Evolutionary conservation across 1,140 invertebrate genomes (phyloP), one percentile per base, ranked within the genome.

Genomic region (Diabrotica virgifera): DNA sequence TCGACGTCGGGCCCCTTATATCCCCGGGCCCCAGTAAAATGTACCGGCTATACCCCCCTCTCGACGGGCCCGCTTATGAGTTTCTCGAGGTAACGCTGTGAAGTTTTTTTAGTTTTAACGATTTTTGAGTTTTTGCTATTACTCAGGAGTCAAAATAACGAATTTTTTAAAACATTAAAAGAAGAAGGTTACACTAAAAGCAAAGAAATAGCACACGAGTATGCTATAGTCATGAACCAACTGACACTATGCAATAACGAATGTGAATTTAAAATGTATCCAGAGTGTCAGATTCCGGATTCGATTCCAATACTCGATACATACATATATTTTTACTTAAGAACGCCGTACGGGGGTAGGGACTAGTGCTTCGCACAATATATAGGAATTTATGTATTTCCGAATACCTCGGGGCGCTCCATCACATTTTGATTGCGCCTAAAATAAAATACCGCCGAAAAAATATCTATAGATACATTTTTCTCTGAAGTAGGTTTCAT

Each of bases 271-370:
- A 75, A 76, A 76, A 75, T 73, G 74, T 73, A 74, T 69, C 59
- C 64, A 73, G 71, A 72, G 74, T 73, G 74, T 73, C 74, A 72
- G 67, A 63, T 59, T 58, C 62, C 59, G 69, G 70, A 73, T 76
- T 73, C 76, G 71, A 76, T 76, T 75, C 70, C 75, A 71, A 74
- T 75, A 70, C 70, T 71, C 73, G 74, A 76, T 76, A 77, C 76
- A 76, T 76, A 77, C 76, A 77, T 75, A 77, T 76, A 76, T 77
- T 77, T 76, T 76, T 76, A 77, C 76, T 77, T 77, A 77, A 75
- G 76, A 75, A 70, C 64, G 70, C 69, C 68, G 67, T 69, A 53
- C 64, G 70, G 62, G 55, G 13, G 60, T 12, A 60, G 56, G 36
- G 10, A 58, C 56, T 24, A 58, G 63, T 53, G 63, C 54, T 58